These are phyloP conservation scores for Spilogale gracilis DNA, from an alignment of 2,113 vertebrate species.

Conservation along the genomic window DNA sequence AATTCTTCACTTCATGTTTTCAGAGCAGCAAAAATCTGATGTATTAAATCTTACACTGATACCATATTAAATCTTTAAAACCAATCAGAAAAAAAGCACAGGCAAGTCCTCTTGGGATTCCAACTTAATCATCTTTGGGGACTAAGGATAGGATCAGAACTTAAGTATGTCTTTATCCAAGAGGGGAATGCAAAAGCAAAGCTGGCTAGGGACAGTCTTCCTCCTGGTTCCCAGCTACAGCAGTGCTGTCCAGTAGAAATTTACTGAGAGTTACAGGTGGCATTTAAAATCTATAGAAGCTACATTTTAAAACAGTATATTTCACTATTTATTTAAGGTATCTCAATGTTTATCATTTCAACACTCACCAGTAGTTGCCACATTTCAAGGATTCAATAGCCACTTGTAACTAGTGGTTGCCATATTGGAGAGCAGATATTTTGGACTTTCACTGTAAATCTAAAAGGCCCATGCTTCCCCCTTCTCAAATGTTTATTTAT, in stretches of 20 bases:
- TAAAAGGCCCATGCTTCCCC: neutral
- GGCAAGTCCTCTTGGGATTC: neutral
- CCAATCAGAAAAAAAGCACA: neutral
- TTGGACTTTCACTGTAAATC: neutral
- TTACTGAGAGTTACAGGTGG: fast-evolving
- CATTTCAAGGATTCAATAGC: neutral
- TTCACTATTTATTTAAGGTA: neutral
- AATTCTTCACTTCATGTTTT: conserved; percentile 40
- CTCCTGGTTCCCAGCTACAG: neutral
- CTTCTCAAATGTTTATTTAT: neutral
- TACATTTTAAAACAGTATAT: neutral
- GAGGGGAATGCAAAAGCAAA: neutral
- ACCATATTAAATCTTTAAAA: conserved; percentile 53
- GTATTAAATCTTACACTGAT: neutral
- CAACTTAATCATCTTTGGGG: neutral
- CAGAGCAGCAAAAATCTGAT: conserved; percentile 35
- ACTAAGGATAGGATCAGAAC: neutral
- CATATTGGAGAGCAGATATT: neutral
- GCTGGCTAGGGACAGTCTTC: neutral
- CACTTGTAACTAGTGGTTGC: neutral
- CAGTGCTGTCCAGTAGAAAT: neutral
- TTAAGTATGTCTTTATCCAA: neutral
- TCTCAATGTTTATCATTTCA: neutral
- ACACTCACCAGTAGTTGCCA: neutral
- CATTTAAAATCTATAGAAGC: neutral